These are phyloP conservation scores for Chaetodon auriga DNA, from an alignment of 2,113 vertebrate genomes.

Conservation along the genomic window DNA sequence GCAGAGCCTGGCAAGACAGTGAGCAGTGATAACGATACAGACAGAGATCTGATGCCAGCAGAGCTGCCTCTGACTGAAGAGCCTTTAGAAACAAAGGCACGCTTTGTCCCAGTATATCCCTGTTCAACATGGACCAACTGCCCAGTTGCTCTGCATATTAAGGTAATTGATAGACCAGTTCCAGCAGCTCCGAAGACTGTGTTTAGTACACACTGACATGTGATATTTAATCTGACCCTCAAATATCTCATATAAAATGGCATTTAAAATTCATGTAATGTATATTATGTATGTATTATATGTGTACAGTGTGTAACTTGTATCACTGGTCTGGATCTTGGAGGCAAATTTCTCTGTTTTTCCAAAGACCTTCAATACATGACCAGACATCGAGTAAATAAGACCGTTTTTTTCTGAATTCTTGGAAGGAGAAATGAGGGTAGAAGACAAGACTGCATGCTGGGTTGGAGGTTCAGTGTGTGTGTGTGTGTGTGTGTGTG, in stretches of 20 bases:
- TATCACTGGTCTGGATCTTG: neutral
- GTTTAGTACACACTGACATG: neutral
- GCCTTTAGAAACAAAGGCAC: neutral
- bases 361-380: neutral
- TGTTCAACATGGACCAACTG: neutral
- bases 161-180: neutral
- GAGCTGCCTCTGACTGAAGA: slow-evolving; percentile 25
- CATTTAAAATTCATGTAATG: neutral
- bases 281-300: neutral
- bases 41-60: slow-evolving; percentile 26
- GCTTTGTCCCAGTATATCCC: slow-evolving; percentile 13
- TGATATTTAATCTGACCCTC: neutral
- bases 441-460: slow-evolving; percentile 48
- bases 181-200: neutral
- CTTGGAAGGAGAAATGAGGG: slow-evolving; percentile 63
- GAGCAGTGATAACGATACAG: slow-evolving; percentile 21
- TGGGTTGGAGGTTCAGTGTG: slow-evolving; percentile 37
- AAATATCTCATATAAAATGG: neutral
- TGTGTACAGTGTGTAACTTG: neutral
- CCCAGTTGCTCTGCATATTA: neutral
- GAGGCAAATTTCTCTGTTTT: neutral
- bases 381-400: neutral
- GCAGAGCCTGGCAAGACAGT: slow-evolving; percentile 30
- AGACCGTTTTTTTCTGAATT: slow-evolving; percentile 21
- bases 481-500: slow-evolving; percentile 23